Conservation (phyloP, 2,797 vertebrate genomes). For the Siniperca scherzeri region DNA sequence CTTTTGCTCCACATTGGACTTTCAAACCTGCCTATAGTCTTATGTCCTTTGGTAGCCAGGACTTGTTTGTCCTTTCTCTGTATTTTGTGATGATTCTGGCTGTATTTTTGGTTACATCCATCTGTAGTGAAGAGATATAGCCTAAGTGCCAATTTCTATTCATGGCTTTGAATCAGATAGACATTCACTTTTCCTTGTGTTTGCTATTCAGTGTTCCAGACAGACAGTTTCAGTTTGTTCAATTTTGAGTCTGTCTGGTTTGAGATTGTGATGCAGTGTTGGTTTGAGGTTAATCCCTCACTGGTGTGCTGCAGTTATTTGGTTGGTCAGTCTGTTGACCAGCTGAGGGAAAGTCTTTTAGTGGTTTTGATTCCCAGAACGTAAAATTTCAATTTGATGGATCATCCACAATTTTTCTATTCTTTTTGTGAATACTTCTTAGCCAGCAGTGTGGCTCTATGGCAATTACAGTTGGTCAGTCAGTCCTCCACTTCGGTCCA, state of each 20-base stretch:
- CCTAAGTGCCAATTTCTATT: conserved; percentile 10
- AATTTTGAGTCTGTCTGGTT: conserved; percentile 11
- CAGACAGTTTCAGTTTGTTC: conserved; percentile 11
- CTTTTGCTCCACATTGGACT: neutral
- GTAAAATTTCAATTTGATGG: neutral
- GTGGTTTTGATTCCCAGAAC: neutral
- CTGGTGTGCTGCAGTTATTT: neutral
- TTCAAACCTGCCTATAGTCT: neutral
- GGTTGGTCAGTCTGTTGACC: conserved; percentile 5
- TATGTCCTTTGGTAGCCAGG: neutral
- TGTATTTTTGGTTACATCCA: neutral
- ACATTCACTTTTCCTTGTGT: conserved; percentile 12
- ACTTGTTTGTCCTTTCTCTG: conserved; percentile 1
- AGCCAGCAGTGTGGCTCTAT: neutral
- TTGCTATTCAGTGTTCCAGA: conserved; percentile 10
- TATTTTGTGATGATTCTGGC: conserved; percentile 7
- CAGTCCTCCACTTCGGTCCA: neutral
- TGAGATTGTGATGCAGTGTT: neutral
- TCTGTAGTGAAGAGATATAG: neutral
- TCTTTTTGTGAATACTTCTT: neutral
- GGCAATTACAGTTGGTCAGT: neutral
- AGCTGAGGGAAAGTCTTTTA: neutral
- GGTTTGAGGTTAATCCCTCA: conserved; percentile 17
- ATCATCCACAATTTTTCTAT: neutral
- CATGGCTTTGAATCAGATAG: conserved; percentile 17